Evolutionary conservation across 1,140 invertebrate genomes (phyloP).

Genomic region (Agrilus planipennis): DNA sequence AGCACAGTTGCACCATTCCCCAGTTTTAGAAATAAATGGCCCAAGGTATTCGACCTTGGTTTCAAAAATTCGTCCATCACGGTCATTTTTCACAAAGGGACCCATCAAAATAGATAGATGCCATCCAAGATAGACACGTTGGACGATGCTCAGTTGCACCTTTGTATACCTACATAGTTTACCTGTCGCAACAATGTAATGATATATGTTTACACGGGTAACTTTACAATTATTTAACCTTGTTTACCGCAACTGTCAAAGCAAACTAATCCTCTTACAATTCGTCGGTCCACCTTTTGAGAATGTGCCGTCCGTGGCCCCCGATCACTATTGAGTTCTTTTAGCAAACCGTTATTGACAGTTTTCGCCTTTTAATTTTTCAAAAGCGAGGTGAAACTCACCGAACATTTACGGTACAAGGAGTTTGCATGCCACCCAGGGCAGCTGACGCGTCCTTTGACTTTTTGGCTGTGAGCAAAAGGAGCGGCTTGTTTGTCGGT

Average conservation of each 20-base stretch:
- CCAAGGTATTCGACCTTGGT: too few species aligned
- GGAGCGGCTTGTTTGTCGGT: slow-evolving; percentile 22
- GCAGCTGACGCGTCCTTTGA: slow-evolving; percentile 14
- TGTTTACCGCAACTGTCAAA: slow-evolving; percentile 33
- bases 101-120: too few species aligned
- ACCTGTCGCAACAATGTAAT: slow-evolving; percentile 23
- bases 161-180: too few species aligned
- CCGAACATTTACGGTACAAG: slow-evolving; percentile 1
- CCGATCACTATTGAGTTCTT: slow-evolving; percentile 14
- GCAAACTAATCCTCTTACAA: slow-evolving; percentile 30
- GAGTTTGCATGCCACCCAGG: slow-evolving; percentile 11
- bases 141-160: too few species aligned
- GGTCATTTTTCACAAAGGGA: too few species aligned
- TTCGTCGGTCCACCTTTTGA: slow-evolving; percentile 7
- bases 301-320: slow-evolving; percentile 14
- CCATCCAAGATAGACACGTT: too few species aligned
- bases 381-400: slow-evolving; percentile 8
- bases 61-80: too few species aligned
- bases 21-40: too few species aligned
- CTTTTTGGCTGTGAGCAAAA: slow-evolving; percentile 13
- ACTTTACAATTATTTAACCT: slow-evolving; percentile 29
- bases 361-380: slow-evolving; percentile 2
- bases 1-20: too few species aligned
- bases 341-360: slow-evolving; percentile 10
- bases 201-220: slow-evolving; percentile 29